Base-by-base conservation (phyloP, 2,113 vertebrate species). In the Sapajus apella region DNA sequence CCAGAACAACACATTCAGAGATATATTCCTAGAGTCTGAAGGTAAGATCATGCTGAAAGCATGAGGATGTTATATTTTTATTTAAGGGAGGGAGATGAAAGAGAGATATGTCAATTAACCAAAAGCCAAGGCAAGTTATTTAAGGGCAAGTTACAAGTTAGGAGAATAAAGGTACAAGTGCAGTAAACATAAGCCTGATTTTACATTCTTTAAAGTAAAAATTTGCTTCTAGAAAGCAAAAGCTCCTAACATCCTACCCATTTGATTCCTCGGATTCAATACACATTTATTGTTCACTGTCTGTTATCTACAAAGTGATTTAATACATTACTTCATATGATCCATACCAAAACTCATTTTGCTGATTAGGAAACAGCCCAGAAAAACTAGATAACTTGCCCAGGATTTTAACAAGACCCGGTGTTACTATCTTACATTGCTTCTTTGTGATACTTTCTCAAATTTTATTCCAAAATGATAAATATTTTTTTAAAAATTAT, bases 291-390 rank as follows among this genome's bases (percentile, higher is more conserved):
- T 73, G 10, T 91, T 73, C 45, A 20, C 23, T 37, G 1, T 75
- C 23, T 37, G 1, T 75, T 95, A 55, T 37, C 73, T 92, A 14
- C 7, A 18, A 81, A 87, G n/a, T 56, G 2, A 32, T 79, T 85
- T 90, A 72, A 76, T 47, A 37, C 6, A 85, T 86, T 47, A 70
- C 87, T 92, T 95, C 8, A 77, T 43, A 95, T 87, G 90, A 82
- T 66, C 2, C 1, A 55, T 72, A 52, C 6, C 27, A 64, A 88
- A 96, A 55, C 13, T 55, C 6, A 90, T 87, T 97, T 97, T 77
- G 70, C 14, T 91, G 1, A 20, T 50, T 64, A 94, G 45, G 86
- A 98, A 92, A 96, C 4, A 97, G n/a, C 50, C 68, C 88, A 90
- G 18, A 95, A n/a, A 93, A 58, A 32, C 37, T 90, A 70, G 16